Evolutionary conservation across 2,888 invertebrate genomes (phyloP).

Genomic region (Falcaria lacertinaria): DNA sequence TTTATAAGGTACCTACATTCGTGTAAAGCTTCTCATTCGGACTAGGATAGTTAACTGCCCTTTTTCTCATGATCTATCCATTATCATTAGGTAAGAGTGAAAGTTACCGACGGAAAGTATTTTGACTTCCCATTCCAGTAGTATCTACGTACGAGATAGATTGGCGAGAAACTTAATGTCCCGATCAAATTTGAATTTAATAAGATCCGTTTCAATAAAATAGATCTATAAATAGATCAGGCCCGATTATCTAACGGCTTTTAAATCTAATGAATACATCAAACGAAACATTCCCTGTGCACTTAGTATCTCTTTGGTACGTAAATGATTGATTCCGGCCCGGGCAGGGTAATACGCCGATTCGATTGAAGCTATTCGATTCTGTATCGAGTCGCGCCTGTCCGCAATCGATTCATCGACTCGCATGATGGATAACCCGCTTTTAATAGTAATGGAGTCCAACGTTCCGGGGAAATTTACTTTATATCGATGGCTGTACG

Average conservation of each 20-base stretch:
- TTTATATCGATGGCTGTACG: conserved; percentile 3
- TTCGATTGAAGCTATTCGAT: conserved; percentile 33
- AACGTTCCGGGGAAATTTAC: conserved; percentile 13
- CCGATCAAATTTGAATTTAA: no score
- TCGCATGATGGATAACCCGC: conserved; percentile 25
- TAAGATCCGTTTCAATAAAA: no score
- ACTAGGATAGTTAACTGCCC: no score
- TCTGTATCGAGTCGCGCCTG: conserved; percentile 26
- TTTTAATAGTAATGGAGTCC: conserved; percentile 27
- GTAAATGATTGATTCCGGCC: conserved; percentile 28
- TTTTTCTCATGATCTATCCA: no score
- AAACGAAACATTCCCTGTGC: not conserved
- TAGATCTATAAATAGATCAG: no score
- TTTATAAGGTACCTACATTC: no score
- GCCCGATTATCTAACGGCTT: not conserved
- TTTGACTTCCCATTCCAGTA: no score
- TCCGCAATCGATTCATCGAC: conserved; percentile 10
- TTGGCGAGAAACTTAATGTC: no score
- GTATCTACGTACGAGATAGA: no score
- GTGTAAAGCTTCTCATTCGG: no score
- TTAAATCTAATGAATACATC: not conserved
- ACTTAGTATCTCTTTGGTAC: not conserved
- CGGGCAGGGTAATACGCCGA: conserved; percentile 22
- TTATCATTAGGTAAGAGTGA: no score
- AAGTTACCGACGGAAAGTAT: no score